Percentiles rank a stretch among this genome's conserved stretches.
phyloP scores from a whole-genome alignment of 2,113 vertebrate genomes.

The Lanius collurio region DNA sequence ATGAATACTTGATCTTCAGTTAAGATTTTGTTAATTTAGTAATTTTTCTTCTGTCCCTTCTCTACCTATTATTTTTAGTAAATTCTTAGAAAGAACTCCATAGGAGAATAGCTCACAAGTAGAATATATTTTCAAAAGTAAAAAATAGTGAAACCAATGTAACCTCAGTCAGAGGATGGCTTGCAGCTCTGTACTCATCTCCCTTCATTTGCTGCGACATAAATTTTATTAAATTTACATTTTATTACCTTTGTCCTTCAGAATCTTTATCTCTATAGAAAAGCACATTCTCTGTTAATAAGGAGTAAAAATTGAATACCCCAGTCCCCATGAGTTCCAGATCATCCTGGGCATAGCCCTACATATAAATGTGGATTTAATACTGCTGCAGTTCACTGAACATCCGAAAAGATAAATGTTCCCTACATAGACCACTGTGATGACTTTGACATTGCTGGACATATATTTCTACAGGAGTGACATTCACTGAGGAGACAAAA shows the following conservation, averaged over 20 bases:
- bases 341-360: not conserved
- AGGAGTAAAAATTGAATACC: conserved; percentile 3
- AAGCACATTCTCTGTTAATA: not conserved
- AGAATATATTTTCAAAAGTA: not conserved
- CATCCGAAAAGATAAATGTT: conserved; percentile 57
- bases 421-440: not conserved
- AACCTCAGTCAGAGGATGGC: not conserved
- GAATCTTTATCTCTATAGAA: not conserved
- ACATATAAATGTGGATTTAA: conserved; percentile 59
- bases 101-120: not conserved
- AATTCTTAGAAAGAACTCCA: not conserved
- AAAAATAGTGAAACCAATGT: not conserved
- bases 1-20: not conserved
- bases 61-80: not conserved
- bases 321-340: not conserved
- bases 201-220: not conserved
- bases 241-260: conserved; percentile 38
- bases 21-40: not conserved
- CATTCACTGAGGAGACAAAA: conserved; percentile 61
- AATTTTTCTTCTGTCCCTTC: not conserved
- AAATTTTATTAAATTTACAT: not conserved
- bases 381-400: conserved; percentile 57
- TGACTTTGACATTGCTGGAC: conserved; percentile 62
- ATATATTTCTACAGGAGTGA: conserved; percentile 34
- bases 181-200: not conserved